phyloP scores from a whole-genome alignment of 2,888 invertebrate genomes.

The Malachius bipustulatus region DNA sequence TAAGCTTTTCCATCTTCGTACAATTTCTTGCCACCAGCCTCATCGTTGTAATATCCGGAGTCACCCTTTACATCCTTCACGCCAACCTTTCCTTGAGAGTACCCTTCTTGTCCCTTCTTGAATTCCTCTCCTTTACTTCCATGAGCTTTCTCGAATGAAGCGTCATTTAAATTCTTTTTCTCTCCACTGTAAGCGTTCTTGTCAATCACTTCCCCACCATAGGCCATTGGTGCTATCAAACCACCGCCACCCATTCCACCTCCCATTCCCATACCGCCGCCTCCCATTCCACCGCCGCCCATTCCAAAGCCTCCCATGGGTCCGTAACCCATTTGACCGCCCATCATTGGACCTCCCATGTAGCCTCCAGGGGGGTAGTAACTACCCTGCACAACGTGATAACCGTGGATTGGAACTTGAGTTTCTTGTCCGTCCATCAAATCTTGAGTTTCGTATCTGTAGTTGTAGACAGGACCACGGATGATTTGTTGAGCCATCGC shows the following conservation, averaged over 20 bases:
- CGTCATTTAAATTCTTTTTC: constrained; percentile 45
- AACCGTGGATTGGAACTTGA: constrained; percentile 37
- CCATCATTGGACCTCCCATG: constrained; percentile 25
- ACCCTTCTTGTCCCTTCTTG: constrained; percentile 46
- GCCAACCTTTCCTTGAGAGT: constrained; percentile 41
- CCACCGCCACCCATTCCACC: constrained; percentile 30
- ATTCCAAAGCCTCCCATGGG: constrained; percentile 16
- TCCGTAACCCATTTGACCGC: constrained; percentile 10
- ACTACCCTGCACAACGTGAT: constrained; percentile 47
- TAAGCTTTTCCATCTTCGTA: constrained; percentile 48
- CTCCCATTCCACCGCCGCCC: constrained; percentile 31
- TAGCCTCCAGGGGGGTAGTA: constrained; percentile 38
- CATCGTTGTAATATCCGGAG: constrained; percentile 44
- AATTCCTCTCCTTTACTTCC: constrained; percentile 45
- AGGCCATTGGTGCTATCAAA: constrained; percentile 17
- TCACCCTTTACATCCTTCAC: constrained; percentile 35
- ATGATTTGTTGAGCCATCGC: constrained; percentile 13
- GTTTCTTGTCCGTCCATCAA: constrained; percentile 33
- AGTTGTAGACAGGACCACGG: constrained; percentile 29
- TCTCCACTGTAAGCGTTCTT: constrained; percentile 45
- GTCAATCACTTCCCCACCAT: constrained; percentile 38
- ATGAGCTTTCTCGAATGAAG: constrained; percentile 42
- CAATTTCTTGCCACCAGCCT: constrained; percentile 46
- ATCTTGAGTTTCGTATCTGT: constrained; percentile 34
- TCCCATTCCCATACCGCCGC: constrained; percentile 32